Conservation (phyloP, 2,113 vertebrate genomes). For the Dasyprocta punctata region DNA sequence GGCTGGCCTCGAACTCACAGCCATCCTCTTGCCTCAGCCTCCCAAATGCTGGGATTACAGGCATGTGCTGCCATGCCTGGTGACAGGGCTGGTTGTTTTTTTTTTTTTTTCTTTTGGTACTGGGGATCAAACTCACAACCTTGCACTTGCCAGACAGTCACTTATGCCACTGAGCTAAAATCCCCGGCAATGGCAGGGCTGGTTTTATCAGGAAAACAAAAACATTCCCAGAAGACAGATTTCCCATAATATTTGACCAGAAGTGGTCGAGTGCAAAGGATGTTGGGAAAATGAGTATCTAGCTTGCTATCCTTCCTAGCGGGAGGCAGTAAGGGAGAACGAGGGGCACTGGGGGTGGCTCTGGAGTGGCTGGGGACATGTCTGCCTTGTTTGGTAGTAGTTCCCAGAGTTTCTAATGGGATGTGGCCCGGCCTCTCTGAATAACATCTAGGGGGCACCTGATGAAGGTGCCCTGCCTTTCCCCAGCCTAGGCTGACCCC, state of each 20-base stretch:
- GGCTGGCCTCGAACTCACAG: no score
- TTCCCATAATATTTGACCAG: not conserved
- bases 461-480: not conserved
- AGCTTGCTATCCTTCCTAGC: not conserved
- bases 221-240: not conserved
- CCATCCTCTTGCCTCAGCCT: no score
- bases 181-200: no score
- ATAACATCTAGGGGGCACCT: not conserved
- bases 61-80: no score
- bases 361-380: not conserved
- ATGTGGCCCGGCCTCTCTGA: not conserved
- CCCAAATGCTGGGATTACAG: no score
- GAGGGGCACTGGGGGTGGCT: not conserved
- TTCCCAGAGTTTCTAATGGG: not conserved
- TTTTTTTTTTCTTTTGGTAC: no score
- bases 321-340: not conserved
- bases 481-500: not conserved
- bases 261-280: not conserved
- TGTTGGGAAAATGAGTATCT: not conserved
- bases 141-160: no score
- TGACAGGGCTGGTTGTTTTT: no score
- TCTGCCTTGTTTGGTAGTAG: not conserved
- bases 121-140: no score
- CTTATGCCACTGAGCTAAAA: no score
- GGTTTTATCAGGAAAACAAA: slow-evolving; percentile 26